phyloP scores from a whole-genome alignment of 2,888 invertebrate genomes.

The Tanypteryx hageni region DNA sequence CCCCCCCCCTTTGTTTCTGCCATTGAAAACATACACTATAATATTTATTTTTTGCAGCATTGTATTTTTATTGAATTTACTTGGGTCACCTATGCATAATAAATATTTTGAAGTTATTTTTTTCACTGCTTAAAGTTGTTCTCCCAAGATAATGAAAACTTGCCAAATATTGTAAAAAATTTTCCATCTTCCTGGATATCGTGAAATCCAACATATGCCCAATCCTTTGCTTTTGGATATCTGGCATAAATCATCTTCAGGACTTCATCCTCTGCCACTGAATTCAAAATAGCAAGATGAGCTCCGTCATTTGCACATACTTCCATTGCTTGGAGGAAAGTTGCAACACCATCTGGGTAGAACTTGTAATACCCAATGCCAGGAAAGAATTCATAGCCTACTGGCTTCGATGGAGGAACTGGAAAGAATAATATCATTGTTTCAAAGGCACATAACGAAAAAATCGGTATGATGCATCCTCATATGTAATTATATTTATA shows the following conservation, averaged over 20 bases:
- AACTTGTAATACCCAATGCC: conserved; percentile 35
- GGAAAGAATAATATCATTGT: background rate
- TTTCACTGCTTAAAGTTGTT: no score
- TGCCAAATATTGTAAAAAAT: conserved; percentile 31
- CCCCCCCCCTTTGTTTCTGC: no score
- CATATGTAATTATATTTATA: no score
- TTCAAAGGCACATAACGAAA: background rate
- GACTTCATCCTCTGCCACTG: background rate
- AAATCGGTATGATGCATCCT: background rate
- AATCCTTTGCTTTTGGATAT: background rate
- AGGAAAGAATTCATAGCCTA: background rate
- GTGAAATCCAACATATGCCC: conserved; percentile 29
- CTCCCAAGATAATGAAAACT: background rate
- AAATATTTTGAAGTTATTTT: no score
- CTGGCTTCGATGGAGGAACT: background rate
- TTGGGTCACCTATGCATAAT: no score
- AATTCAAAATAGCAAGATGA: conserved; percentile 24
- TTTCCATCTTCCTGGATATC: conserved; percentile 1
- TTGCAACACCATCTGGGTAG: background rate
- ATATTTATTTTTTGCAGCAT: no score
- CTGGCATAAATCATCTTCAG: background rate
- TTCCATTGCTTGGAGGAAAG: background rate
- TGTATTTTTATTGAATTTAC: no score
- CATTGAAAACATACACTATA: no score
- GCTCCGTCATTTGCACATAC: conserved; percentile 16